A percentile compares a stretch with the other conserved stretches of the same genome.
Evolutionary conservation across 2,113 vertebrate species (phyloP).

Genomic region (Myiagra hebetior): DNA sequence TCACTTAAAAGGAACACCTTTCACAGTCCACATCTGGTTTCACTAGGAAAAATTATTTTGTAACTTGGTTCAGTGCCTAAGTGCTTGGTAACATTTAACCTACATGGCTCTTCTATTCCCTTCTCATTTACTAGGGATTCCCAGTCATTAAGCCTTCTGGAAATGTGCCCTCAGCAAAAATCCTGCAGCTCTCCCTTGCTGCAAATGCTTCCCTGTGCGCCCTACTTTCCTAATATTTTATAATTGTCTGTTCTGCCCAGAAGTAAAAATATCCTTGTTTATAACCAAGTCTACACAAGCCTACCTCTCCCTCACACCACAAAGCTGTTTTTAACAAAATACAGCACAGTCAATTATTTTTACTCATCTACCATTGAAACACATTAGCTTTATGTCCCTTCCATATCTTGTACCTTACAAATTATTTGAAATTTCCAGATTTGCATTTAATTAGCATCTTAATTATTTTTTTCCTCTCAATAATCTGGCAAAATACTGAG

Average conservation of each 20-base stretch:
- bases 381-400: background rate
- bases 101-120: background rate
- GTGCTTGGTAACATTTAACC: background rate
- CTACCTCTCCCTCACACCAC: background rate
- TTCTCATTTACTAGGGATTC: background rate
- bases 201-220: background rate
- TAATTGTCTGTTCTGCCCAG: background rate
- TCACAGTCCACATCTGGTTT: background rate
- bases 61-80: background rate
- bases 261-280: background rate
- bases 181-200: background rate
- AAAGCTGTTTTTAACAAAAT: background rate
- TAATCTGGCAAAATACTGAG: background rate
- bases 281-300: background rate
- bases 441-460: background rate
- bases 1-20: background rate
- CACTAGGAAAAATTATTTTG: background rate
- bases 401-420: background rate
- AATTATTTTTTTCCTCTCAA: background rate
- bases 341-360: background rate
- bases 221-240: background rate
- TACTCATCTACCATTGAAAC: background rate
- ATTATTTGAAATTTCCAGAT: background rate
- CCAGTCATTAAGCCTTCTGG: background rate
- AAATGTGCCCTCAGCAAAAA: background rate